Conservation (phyloP, 1,140 invertebrate genomes). For the Neodiprion lecontei region DNA sequence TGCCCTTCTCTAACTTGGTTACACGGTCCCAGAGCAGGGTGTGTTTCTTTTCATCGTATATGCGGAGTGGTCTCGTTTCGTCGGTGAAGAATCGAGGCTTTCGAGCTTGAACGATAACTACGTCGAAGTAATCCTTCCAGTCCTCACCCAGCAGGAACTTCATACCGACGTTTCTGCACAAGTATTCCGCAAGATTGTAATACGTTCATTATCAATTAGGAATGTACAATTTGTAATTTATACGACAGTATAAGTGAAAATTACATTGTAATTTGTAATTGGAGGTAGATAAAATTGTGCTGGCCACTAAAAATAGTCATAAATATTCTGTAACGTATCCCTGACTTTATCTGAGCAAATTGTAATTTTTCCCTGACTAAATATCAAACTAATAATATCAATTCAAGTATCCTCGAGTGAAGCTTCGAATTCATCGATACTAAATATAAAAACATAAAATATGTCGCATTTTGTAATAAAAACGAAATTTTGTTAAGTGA, state of each 20-base stretch:
- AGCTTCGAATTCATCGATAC: too few relatives aligned
- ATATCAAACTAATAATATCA: too few relatives aligned
- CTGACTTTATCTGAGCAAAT: too few relatives aligned
- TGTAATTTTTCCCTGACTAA: too few relatives aligned
- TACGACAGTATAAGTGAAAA: neutral
- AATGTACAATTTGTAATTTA: constrained; percentile 2
- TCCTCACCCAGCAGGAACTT: constrained; percentile 85
- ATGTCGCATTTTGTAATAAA: too few relatives aligned
- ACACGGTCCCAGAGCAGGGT: constrained; percentile 92
- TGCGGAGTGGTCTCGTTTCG: constrained; percentile 85
- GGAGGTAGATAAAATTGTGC: too few relatives aligned
- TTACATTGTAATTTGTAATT: too few relatives aligned
- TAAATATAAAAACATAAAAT: too few relatives aligned
- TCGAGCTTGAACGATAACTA: constrained; percentile 92
- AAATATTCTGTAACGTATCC: too few relatives aligned
- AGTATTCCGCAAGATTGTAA: constrained; percentile 28
- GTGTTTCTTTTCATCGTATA: constrained; percentile 82
- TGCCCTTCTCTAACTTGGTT: constrained; percentile 83
- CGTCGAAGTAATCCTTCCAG: constrained; percentile 93
- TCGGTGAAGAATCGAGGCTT: constrained; percentile 98
- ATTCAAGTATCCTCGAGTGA: too few relatives aligned
- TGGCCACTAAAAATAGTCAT: too few relatives aligned
- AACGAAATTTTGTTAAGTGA: too few relatives aligned
- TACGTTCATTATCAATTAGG: constrained; percentile 15
- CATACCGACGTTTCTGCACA: constrained; percentile 89